Evolutionary conservation across 2,888 invertebrate species (phyloP).

Genomic region (Lasioglossum vierecki): DNA sequence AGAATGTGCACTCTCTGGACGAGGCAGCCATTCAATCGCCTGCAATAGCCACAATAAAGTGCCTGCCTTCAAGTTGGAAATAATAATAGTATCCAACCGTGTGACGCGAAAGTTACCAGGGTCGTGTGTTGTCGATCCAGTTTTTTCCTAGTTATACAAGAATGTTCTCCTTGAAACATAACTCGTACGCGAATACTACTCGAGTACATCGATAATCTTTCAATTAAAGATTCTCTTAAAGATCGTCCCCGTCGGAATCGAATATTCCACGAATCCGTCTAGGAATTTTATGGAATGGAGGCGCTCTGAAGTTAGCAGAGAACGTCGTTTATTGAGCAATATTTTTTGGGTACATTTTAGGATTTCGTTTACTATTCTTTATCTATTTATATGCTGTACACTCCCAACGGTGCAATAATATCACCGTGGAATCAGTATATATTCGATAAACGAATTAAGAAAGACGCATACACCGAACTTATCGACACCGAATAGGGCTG

Average conservation of each 20-base stretch:
- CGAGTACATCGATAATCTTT: not conserved
- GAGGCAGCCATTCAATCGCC: conserved; percentile 76
- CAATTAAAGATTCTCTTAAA: not conserved
- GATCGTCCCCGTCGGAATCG: not conserved
- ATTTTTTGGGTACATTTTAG: conserved; percentile 41
- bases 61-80: conserved; percentile 66
- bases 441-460: not conserved
- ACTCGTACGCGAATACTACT: not conserved
- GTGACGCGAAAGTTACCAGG: conserved; percentile 44
- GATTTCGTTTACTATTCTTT: conserved; percentile 42
- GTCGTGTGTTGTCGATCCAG: not conserved
- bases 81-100: conserved; percentile 49
- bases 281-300: conserved; percentile 35
- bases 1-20: conserved; percentile 79
- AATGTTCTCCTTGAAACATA: not conserved
- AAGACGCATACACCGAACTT: not conserved
- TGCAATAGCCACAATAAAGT: conserved; percentile 76
- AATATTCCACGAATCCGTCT: not conserved
- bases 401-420: not conserved
- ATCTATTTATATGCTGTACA: conserved; percentile 23
- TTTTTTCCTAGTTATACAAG: not conserved
- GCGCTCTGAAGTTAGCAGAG: conserved; percentile 39
- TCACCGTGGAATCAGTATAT: not conserved
- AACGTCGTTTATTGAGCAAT: conserved; percentile 50
- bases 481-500: not conserved